Evolutionary conservation across 2,797 vertebrate species (phyloP).

Genomic region (Nasua narica): DNA sequence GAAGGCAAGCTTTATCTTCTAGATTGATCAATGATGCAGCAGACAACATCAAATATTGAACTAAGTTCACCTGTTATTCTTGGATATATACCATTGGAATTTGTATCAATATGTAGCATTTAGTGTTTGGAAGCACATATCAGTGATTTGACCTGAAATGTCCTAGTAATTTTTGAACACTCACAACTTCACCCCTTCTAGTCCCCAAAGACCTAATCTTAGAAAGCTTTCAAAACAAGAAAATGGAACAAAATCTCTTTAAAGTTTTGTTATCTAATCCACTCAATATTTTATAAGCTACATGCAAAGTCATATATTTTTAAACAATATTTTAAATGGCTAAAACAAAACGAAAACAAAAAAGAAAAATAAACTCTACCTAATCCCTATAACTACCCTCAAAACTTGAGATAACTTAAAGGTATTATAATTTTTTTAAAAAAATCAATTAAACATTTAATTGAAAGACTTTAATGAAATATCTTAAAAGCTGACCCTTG

Average conservation of each 20-base stretch:
- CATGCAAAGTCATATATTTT: neutral
- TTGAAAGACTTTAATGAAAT: neutral
- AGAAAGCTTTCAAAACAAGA: neutral
- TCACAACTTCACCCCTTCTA: neutral
- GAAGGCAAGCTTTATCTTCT: neutral
- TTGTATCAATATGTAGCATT: neutral
- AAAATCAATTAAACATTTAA: slow-evolving; percentile 27
- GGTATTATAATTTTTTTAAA: neutral
- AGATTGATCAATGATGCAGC: neutral
- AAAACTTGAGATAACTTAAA: neutral
- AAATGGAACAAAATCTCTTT: neutral
- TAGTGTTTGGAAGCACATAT: neutral
- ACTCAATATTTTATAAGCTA: neutral
- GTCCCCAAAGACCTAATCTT: neutral
- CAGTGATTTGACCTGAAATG: neutral
- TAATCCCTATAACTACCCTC: neutral
- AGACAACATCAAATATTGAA: neutral
- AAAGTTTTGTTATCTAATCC: neutral
- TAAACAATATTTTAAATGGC: neutral
- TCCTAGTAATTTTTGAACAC: neutral
- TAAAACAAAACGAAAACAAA: neutral
- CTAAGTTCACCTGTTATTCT: neutral
- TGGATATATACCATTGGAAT: neutral
- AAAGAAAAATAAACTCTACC: neutral
- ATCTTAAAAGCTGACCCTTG: neutral